Base-by-base conservation (phyloP, 2,888 invertebrate species). In the Pyrrhia umbra region DNA sequence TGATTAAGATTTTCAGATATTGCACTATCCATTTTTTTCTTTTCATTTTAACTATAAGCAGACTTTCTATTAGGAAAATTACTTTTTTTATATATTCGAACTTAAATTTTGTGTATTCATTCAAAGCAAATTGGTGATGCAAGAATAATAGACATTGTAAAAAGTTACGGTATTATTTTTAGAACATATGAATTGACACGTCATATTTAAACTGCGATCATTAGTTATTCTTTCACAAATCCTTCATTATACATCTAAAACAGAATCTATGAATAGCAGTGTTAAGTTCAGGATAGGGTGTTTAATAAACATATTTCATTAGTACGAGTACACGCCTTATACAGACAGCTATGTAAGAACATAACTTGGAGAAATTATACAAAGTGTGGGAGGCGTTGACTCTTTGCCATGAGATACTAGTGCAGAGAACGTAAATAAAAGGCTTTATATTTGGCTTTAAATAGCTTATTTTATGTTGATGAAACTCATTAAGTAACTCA, bases 261-360 rank as follows among this genome's bases (percentile, higher is more conserved):
- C 54, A 50, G 70, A 72, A 64, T 70, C 18, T 56, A 34, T 75
- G 46, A 75, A 75, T 77, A 60, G 40, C 34, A 9, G 20, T 25
- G 15, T 49, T 45, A 34, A 20, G 30, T 34, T 51, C 34, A 6
- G 18, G 27, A 37, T 43, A 9, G 45, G 30, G 52, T 25, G 20
- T 16, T 10, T 51, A 46, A 62, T 77, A 54, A 63, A 42, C 56
- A 52, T 72, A 58, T 49, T 67, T 49, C 10, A 58, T 52, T 73
- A 42, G 49, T 40, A 27, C n/a, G 15, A 49, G 47, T 30, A 13
- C 2, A 30, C 43, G 47, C 8, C 49, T 30, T 39, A 49, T 34
- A 25, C 42, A 16, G 4, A 10, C 13, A 18, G 6, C 30, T 23
- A n/a, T 15, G 8, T 25, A 18, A 4, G 18, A 25, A 15, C 23